Evolutionary conservation across 2,797 vertebrate genomes (phyloP).

Genomic region (Synanceia verrucosa): DNA sequence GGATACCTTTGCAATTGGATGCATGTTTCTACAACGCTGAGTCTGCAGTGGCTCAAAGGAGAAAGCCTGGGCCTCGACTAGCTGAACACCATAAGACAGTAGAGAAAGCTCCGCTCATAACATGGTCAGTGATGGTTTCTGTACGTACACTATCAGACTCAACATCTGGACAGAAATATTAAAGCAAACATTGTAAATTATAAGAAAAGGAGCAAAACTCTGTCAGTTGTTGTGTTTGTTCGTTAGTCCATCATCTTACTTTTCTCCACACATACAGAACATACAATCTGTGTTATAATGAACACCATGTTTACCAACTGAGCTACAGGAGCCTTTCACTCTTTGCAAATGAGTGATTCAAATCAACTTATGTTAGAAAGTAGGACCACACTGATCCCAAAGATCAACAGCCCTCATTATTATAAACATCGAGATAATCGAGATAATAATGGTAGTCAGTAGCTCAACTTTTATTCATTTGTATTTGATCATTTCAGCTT

Average conservation of each 20-base stretch:
- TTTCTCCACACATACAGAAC: neutral
- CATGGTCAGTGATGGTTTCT: too few species aligned
- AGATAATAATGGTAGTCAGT: neutral
- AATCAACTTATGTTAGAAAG: neutral
- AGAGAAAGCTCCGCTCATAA: neutral
- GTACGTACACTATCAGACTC: too few species aligned
- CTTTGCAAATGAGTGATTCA: neutral
- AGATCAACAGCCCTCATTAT: neutral
- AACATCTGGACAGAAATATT: neutral
- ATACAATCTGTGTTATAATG: neutral
- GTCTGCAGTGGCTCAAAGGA: neutral
- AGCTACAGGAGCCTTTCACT: neutral
- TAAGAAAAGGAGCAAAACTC: too few species aligned
- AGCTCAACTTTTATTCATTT: too few species aligned
- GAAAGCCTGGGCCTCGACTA: neutral
- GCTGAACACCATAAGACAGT: neutral
- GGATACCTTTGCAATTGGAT: constrained; percentile 5
- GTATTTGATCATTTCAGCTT: too few species aligned
- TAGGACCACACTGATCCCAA: neutral
- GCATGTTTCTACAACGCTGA: constrained; percentile 15
- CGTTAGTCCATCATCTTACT: too few species aligned
- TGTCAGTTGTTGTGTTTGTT: neutral
- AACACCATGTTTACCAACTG: neutral
- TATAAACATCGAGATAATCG: neutral
- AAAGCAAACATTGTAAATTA: too few species aligned